Percentiles rank a stretch among this genome's conserved stretches.
These are phyloP conservation scores for Orius insidiosus DNA, from an alignment of 1,140 invertebrate genomes.

Conservation along the genomic window DNA sequence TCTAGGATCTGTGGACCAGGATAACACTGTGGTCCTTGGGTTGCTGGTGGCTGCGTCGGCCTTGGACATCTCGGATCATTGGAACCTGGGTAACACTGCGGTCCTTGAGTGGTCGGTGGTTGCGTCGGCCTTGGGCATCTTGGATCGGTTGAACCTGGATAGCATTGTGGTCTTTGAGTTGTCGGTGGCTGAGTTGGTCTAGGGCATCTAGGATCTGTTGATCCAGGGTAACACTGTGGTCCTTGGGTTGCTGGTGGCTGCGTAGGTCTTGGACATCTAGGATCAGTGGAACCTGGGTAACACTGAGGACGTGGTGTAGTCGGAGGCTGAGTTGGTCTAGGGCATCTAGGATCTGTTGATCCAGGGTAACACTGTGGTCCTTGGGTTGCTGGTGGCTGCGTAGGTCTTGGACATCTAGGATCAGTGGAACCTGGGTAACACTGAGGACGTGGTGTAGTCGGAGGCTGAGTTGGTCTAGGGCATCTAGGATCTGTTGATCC, in stretches of 20 bases:
- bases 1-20: constrained; percentile 26
- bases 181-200: constrained; percentile 20
- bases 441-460: constrained; percentile 16
- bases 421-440: constrained; percentile 28
- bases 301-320: constrained; percentile 5
- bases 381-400: constrained; percentile 21
- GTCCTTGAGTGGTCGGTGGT: constrained; percentile 9
- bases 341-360: constrained; percentile 24
- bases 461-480: constrained; percentile 16
- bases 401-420: constrained; percentile 23
- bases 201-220: constrained; percentile 25
- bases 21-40: constrained; percentile 23
- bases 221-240: constrained; percentile 19
- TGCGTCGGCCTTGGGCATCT: constrained; percentile 23
- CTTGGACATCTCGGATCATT: constrained; percentile 24
- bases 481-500: constrained; percentile 23
- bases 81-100: constrained; percentile 21
- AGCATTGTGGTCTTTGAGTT: constrained; percentile 17
- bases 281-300: constrained; percentile 22
- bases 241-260: constrained; percentile 9
- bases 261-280: constrained; percentile 23
- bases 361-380: constrained; percentile 22
- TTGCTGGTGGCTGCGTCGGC: constrained; percentile 18
- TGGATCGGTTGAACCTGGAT: constrained; percentile 24
- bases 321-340: constrained; percentile 19